Percentiles rank a stretch among this genome's conserved stretches.
Evolutionary conservation across 2,113 vertebrate species (phyloP).

Genomic region (Psephotus haematonotus): DNA sequence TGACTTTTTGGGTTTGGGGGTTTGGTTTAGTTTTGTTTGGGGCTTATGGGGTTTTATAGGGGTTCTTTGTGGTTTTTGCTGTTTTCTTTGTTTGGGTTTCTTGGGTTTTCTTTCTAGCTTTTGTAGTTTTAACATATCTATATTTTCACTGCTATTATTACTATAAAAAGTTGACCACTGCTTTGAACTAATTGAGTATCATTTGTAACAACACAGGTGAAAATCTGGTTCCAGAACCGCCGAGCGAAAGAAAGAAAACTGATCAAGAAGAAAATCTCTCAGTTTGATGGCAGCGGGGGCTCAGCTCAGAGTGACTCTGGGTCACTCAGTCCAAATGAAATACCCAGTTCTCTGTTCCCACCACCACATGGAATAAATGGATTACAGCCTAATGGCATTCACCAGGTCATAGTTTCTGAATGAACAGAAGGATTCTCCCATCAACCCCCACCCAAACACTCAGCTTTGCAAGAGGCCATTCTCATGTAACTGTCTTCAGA

Average conservation of each 20-base stretch:
- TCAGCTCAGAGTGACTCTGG: conserved; percentile 92
- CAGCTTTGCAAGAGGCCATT: neutral
- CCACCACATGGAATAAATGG: conserved; percentile 77
- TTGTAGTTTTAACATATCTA: neutral
- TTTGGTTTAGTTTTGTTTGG: neutral
- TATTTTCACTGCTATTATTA: neutral
- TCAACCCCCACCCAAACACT: neutral
- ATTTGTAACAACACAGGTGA: conserved; percentile 77
- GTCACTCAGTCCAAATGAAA: conserved; percentile 87
- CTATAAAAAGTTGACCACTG: neutral
- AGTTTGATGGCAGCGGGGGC: conserved; percentile 87
- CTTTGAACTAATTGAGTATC: neutral
- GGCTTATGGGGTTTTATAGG: neutral
- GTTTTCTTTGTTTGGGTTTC: neutral
- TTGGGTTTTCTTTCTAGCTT: neutral
- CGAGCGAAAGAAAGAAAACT: conserved; percentile 92
- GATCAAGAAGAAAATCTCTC: conserved; percentile 93
- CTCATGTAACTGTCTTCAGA: neutral
- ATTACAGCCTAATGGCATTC: conserved; percentile 88
- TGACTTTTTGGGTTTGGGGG: neutral
- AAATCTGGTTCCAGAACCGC: conserved; percentile 97
- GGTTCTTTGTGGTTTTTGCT: neutral
- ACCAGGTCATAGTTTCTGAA: conserved; percentile 85
- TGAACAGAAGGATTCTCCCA: conserved; percentile 31
- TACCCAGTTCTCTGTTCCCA: conserved; percentile 83